Base-by-base conservation (phyloP, 2,113 vertebrate species). In the Oryzias celebensis region DNA sequence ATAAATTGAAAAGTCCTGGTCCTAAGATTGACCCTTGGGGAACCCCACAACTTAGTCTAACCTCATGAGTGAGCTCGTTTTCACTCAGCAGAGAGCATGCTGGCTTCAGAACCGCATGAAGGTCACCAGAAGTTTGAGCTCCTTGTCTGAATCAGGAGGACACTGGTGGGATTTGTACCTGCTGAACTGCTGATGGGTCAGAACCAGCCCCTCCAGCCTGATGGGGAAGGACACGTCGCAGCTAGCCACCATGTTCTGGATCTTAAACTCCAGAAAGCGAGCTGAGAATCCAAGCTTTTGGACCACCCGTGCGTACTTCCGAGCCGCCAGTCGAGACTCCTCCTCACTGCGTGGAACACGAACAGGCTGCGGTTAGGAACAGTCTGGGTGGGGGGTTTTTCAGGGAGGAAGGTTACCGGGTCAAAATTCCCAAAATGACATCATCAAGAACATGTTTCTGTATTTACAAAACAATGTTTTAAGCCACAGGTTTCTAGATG, bases 211-310 rank as follows among this genome's bases (percentile, higher is more conserved):
- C 71, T 99, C 97, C 78, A 99, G 87, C 2, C 94, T 89, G 85
- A 98, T 98, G 54, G 96, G 92, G 68, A 99, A 99, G 69, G 89
- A 94, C 46, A 99, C 96, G 0, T 99, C 97, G 57, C 97, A 99
- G 85, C 95, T 98, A 36, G 94, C 97, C 79, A 99, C 97, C 94
- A 98, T 98, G 77, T 99, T 98, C 90, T 98, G 96, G 73, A 99
- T 95, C 86, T 98, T 99, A 81, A 99, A 99, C 85, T 98, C 94
- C 41, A 98, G 85, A 84, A 99, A 98, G 77, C 93, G 96, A 63
- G 95, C 97, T 0, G 97, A 93, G 65, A 98, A 99, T 0, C 97
- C 97, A 0, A 99, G 94, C 75, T 99, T 99, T 91, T 99, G 97
- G 14, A 99, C 94, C 80, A 99, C 94, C 0, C 97, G 93, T 0